A percentile compares a stretch with the other conserved stretches of the same genome.
phyloP scores from a whole-genome alignment of 2,797 vertebrate genomes.

The Coccyzus lansbergi region DNA sequence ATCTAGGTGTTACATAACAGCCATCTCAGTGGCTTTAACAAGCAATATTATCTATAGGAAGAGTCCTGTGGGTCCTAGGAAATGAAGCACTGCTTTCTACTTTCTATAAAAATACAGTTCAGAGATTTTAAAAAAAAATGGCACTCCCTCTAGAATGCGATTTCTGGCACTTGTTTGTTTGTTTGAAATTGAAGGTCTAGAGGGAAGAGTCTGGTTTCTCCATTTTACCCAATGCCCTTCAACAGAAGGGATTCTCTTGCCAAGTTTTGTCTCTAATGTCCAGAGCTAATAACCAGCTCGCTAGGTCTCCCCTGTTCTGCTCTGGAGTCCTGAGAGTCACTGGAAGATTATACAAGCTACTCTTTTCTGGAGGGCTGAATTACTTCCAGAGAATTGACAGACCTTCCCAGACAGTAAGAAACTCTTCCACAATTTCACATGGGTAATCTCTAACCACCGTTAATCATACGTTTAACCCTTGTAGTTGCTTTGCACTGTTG shows the following conservation, averaged over 20 bases:
- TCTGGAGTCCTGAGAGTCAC: neutral
- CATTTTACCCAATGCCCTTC: neutral
- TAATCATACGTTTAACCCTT: neutral
- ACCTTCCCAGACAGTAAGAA: neutral
- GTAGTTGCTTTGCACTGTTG: neutral
- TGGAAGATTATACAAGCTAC: neutral
- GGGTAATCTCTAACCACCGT: neutral
- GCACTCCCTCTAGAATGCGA: neutral
- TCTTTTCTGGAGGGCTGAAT: neutral
- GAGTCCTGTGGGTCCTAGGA: neutral
- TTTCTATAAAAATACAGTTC: neutral
- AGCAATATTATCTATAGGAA: neutral
- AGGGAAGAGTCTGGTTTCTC: neutral
- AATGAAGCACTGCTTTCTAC: neutral
- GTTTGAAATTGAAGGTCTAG: neutral
- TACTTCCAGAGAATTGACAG: neutral
- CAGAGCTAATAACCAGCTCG: neutral
- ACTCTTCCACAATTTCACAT: neutral
- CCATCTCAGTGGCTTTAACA: neutral
- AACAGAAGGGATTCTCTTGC: neutral
- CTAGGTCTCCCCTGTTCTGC: neutral
- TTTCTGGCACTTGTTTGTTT: slow-evolving; percentile 5
- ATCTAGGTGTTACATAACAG: neutral
- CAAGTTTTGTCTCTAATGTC: neutral
- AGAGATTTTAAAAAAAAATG: neutral